Evolutionary conservation across 2,797 vertebrate species (phyloP).

Genomic region (Tragelaphus eurycerus): DNA sequence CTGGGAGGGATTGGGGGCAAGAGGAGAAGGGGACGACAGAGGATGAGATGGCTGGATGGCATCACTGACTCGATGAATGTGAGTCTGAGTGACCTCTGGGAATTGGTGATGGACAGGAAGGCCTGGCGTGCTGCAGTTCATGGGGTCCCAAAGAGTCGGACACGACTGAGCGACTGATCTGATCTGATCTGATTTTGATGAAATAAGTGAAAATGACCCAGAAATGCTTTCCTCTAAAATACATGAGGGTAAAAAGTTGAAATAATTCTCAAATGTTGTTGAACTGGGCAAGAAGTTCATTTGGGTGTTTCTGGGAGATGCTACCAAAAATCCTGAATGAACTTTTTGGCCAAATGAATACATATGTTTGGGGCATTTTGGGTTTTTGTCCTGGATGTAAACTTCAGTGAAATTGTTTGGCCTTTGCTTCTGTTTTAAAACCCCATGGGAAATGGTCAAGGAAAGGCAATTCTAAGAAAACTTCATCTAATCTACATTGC

Average conservation of each 20-base stretch:
- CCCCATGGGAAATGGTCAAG: background rate
- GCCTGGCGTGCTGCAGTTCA: too few species aligned
- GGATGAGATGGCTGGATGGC: too few species aligned
- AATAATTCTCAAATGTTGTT: background rate
- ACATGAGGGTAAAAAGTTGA: background rate
- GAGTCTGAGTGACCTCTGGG: too few species aligned
- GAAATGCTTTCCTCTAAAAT: slow-evolving; percentile 19
- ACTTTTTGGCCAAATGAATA: background rate
- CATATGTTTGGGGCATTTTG: background rate
- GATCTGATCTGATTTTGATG: background rate
- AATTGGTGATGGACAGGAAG: too few species aligned
- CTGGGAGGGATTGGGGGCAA: too few species aligned
- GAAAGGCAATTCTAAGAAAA: background rate
- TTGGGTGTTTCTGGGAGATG: background rate
- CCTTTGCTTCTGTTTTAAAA: background rate
- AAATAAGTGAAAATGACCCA: background rate
- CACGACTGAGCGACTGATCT: too few species aligned
- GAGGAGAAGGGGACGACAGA: too few species aligned
- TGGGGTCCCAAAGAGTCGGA: too few species aligned
- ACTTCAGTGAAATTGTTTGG: background rate
- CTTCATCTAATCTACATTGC: background rate
- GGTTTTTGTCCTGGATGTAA: background rate
- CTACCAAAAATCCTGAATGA: background rate
- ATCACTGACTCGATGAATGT: too few species aligned
- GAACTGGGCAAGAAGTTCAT: background rate